phyloP scores from a whole-genome alignment of 2,888 invertebrate genomes.

The Crocallis elinguaria region DNA sequence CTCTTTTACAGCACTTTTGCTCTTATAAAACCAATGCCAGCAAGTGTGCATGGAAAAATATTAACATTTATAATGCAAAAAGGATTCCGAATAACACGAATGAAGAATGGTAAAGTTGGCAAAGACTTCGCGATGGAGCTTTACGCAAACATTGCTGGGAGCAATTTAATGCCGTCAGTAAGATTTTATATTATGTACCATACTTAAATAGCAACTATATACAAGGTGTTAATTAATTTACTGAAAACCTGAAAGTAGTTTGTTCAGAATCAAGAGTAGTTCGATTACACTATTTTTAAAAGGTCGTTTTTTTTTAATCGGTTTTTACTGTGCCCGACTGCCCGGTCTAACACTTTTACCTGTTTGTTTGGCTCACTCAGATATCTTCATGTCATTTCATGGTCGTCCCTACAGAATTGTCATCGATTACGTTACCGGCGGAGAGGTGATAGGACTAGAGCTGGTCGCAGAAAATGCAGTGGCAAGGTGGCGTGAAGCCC shows the following conservation, averaged over 20 bases:
- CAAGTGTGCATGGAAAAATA: conserved; percentile 90
- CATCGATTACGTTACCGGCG: conserved; percentile 88
- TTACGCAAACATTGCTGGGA: conserved; percentile 83
- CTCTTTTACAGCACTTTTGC: conserved; percentile 87
- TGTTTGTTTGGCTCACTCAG: too few species aligned
- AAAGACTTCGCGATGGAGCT: conserved; percentile 88
- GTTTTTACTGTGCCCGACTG: too few species aligned
- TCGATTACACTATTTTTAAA: too few species aligned
- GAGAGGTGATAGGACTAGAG: conserved; percentile 90
- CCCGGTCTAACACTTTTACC: too few species aligned
- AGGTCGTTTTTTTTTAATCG: too few species aligned
- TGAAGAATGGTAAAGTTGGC: conserved; percentile 89
- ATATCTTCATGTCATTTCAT: too few species aligned
- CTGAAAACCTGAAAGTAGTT: too few species aligned
- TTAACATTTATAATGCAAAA: conserved; percentile 88
- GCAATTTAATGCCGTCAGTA: conserved; percentile 86
- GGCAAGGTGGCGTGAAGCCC: conserved; percentile 85
- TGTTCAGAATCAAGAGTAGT: too few species aligned
- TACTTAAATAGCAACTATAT: too few species aligned
- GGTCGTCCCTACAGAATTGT: conserved; percentile 79
- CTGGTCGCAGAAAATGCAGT: conserved; percentile 89
- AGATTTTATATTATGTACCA: too few species aligned
- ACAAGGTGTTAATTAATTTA: too few species aligned
- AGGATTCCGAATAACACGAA: conserved; percentile 87
- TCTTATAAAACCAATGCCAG: conserved; percentile 90